These are phyloP conservation scores for Melanerpes formicivorus DNA, from an alignment of 2,113 vertebrate genomes.

Conservation along the genomic window DNA sequence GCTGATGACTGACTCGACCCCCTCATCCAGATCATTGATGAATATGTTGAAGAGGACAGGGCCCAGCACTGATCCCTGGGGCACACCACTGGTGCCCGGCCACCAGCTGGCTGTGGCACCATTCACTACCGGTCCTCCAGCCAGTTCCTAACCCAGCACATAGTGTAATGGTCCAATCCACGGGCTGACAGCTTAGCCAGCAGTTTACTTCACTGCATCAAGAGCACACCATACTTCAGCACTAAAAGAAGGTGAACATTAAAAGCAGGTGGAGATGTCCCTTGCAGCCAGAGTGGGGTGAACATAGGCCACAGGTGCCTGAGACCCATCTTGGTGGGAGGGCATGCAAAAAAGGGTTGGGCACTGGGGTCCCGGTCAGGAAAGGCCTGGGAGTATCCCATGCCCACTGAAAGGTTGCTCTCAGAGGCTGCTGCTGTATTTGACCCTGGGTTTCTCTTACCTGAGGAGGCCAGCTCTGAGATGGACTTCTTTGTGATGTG, in stretches of 20 bases:
- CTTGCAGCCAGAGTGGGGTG: neutral
- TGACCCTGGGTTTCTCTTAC: constrained; percentile 56
- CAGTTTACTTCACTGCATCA: neutral
- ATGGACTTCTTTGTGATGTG: constrained; percentile 89
- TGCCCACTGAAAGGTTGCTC: neutral
- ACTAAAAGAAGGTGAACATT: neutral
- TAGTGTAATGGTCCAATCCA: too few species aligned
- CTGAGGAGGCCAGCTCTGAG: constrained; percentile 88
- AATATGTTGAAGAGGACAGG: too few species aligned
- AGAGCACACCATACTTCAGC: neutral
- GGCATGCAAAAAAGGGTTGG: neutral
- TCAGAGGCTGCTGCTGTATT: neutral
- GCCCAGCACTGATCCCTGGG: too few species aligned
- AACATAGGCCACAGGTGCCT: neutral
- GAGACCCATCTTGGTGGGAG: neutral
- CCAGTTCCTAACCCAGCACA: too few species aligned
- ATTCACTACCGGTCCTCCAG: too few species aligned
- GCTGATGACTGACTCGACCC: too few species aligned
- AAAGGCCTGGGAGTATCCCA: neutral
- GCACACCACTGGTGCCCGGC: too few species aligned
- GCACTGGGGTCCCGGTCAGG: fast-evolving
- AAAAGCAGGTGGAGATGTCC: neutral
- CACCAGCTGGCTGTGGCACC: too few species aligned
- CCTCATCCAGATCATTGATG: too few species aligned
- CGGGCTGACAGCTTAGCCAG: too few species aligned